Evolutionary conservation across 2,113 vertebrate genomes (phyloP), one percentile per base, ranked within the genome.

Genomic region (Gymnarchus niloticus): DNA sequence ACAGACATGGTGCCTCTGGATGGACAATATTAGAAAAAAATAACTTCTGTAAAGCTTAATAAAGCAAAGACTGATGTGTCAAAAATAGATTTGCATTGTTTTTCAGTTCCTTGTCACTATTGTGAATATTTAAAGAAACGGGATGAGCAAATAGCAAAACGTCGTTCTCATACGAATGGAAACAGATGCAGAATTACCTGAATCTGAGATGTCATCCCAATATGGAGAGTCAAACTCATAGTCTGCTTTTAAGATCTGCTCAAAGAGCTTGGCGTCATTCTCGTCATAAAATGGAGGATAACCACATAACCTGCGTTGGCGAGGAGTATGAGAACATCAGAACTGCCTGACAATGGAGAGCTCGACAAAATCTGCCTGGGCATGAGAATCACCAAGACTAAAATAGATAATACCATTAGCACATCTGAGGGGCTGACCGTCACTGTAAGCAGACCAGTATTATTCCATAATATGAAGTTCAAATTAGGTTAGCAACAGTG

Each of bases 191-290:
- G 23, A 85, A 88, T 84, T 94, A 99, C 98, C 98, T 78, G 98
- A 99, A 85, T 99, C 98, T 0, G 98, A 99, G 93, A 99, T 99
- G 92, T 99, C 98, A 0, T 99, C 98, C 98, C 98, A 99, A 91
- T 99, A 99, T 9, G 98, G 98, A 83, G 97, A 98, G 91, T 99
- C 98, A 12, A 99, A 99, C 91, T 99, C 98, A 0, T 98, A 99
- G 89, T 99, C 98, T 0, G 98, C 98, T 92, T 95, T 97, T 90
- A 99, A 90, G 84, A 99, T 99, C 95, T 99, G 98, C 92, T 99
- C 98, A 9, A 99, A 99, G 87, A 99, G 94, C 91, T 97, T 99
- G 89, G 97, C 95, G 12, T 99, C 98, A 0, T 98, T 98, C 92
- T 99, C 98, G 0, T 99, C 98, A 0, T 99, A 99, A 92, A 99